These are phyloP conservation scores for Capromys pilorides DNA, from an alignment of 2,797 vertebrate genomes.

Conservation along the genomic window DNA sequence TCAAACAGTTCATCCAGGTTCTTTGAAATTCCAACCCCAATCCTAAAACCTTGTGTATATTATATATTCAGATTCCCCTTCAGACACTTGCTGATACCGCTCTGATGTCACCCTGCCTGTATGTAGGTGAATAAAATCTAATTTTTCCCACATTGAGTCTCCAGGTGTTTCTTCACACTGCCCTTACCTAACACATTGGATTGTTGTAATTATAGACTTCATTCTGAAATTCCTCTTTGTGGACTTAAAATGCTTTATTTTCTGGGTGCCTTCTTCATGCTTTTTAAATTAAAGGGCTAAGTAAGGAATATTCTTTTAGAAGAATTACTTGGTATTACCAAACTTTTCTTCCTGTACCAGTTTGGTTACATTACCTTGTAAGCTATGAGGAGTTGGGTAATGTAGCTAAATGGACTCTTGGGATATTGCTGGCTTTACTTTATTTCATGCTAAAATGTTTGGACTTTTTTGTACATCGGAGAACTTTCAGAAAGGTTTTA, in stretches of 20 bases:
- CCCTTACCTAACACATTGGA: constrained; percentile 85
- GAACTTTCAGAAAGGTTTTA: constrained; percentile 89
- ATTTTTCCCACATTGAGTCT: too few species aligned
- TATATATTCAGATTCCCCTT: not conserved
- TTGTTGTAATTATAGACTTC: constrained; percentile 94
- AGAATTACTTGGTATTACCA: constrained; percentile 94
- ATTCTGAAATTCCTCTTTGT: constrained; percentile 96
- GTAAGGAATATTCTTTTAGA: constrained; percentile 87
- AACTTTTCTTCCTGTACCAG: constrained; percentile 90
- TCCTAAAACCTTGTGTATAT: not conserved
- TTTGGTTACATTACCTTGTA: constrained; percentile 95
- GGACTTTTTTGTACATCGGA: constrained; percentile 91
- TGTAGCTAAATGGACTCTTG: constrained; percentile 89
- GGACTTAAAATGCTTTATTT: constrained; percentile 97
- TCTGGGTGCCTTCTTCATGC: constrained; percentile 92
- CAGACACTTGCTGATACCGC: not conserved
- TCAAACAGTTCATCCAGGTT: too few species aligned
- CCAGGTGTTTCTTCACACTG: not conserved
- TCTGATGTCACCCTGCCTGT: not conserved
- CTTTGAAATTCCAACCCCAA: not conserved
- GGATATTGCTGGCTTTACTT: constrained; percentile 93
- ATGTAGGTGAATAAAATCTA: not conserved
- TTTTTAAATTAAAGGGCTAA: constrained; percentile 85
- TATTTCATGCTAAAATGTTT: constrained; percentile 98
- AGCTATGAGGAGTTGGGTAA: constrained; percentile 90